Conservation (phyloP, 2,888 invertebrate genomes). For the Lochmaea crataegi region DNA sequence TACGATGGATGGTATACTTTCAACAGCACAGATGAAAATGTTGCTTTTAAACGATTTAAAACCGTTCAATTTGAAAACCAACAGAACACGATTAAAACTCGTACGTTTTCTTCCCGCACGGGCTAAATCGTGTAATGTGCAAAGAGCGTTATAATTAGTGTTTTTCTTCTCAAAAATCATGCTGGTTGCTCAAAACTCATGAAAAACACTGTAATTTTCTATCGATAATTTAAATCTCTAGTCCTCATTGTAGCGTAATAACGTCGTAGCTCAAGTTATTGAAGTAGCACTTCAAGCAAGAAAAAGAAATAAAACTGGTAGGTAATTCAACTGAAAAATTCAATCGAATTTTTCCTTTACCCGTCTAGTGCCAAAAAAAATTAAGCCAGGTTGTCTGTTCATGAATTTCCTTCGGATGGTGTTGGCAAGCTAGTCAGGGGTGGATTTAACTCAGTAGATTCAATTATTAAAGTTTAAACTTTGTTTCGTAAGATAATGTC, state of each 20-base stretch:
- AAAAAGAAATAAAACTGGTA: not conserved
- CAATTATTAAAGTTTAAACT: not conserved
- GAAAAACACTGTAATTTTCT: not conserved
- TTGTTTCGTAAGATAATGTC: too few relatives aligned
- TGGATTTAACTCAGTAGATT: not conserved
- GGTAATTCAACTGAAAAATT: conserved; percentile 8
- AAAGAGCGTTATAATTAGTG: too few relatives aligned
- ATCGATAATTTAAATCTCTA: not conserved
- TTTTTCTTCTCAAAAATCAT: not conserved
- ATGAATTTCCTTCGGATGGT: conserved; percentile 28
- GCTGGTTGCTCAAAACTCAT: not conserved
- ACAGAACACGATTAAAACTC: too few relatives aligned
- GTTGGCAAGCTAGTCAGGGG: not conserved
- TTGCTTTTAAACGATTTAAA: too few relatives aligned
- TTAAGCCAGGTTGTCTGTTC: conserved; percentile 23
- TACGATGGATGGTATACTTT: too few relatives aligned
- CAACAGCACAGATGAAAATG: too few relatives aligned
- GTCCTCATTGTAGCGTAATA: not conserved
- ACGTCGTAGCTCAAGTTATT: not conserved
- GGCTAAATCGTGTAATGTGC: too few relatives aligned
- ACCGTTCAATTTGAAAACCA: too few relatives aligned
- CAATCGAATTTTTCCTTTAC: conserved; percentile 6
- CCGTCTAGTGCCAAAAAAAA: conserved; percentile 12
- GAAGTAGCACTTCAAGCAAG: conserved; percentile 6
- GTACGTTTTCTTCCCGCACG: too few relatives aligned